Evolutionary conservation across 2,888 invertebrate genomes (phyloP), one percentile per base, ranked within the genome.

Genomic region (Lithophane socia): DNA sequence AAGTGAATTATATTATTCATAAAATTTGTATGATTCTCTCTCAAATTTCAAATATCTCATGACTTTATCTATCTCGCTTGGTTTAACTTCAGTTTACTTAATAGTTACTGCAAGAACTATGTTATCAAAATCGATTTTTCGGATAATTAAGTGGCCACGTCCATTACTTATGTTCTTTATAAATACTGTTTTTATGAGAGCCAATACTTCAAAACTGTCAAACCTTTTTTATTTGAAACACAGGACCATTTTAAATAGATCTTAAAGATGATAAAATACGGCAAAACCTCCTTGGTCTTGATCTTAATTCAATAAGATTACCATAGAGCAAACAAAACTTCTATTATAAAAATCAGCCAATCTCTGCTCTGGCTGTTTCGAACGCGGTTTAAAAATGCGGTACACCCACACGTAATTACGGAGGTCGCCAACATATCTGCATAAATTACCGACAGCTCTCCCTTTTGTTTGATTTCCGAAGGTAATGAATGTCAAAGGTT

Each of bases 381-480:
- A 72, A 72, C 54, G 37, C 64, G 58, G 56, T 69, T 82, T 29
- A 75, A 79, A 88, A 87, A 84, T 80, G 63, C 72, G 70, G 66
- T 79, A 80, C 82, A 72, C 87, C 84, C 83, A 85, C 85, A 61
- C 80, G 68, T 71, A 81, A 85, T 84, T 84, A 80, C 80, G 74
- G 71, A 89, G 89, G 88, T 83, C 84, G 73, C 77, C 84, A 78
- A 75, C 84, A 86, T 88, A 83, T 86, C 80, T 86, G 82, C 86
- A 87, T 87, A 85, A 71, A 87, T 88, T 88, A 85, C 82, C 75
- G 67, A 86, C 82, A 71, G 79, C 75, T 91, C 88, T 87, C 89
- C 85, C 87, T 90, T 90, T 91, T 90, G 87, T 91, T 88, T 90
- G 81, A 79, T 79, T 87, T 86, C 80, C 66, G 65, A 77, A 42